Conservation (phyloP, 1,140 invertebrate species). For the Conus betulinus region DNA sequence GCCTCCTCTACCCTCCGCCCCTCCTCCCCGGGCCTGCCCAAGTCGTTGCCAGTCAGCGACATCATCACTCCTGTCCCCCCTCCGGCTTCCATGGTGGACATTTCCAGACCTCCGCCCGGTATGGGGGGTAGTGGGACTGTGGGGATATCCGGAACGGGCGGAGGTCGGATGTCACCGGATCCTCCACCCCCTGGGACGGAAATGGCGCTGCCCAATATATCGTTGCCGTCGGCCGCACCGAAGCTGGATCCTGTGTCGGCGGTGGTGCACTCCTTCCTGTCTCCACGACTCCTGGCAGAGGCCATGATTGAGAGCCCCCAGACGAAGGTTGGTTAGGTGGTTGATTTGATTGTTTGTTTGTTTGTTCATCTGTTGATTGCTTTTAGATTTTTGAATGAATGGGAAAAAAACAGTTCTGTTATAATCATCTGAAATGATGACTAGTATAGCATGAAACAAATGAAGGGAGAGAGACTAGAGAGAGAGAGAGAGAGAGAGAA, state of each 20-base stretch:
- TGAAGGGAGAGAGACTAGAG: too few relatives aligned
- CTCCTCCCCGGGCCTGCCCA: slow-evolving; percentile 22
- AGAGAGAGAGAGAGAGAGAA: too few relatives aligned
- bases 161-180: slow-evolving; percentile 39
- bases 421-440: too few relatives aligned
- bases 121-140: slow-evolving; percentile 24
- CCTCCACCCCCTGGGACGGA: slow-evolving; percentile 57
- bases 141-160: background rate
- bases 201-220: slow-evolving; percentile 31
- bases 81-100: slow-evolving; percentile 21
- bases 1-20: slow-evolving; percentile 37
- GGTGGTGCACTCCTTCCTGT: slow-evolving; percentile 37
- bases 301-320: slow-evolving; percentile 42
- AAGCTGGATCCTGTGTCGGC: slow-evolving; percentile 12
- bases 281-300: slow-evolving; percentile 39
- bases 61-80: slow-evolving; percentile 32
- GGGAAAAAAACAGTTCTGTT: too few relatives aligned
- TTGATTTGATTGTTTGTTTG: too few relatives aligned
- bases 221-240: background rate
- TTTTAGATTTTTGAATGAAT: too few relatives aligned
- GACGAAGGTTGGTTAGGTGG: background rate
- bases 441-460: too few relatives aligned
- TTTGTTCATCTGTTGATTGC: background rate
- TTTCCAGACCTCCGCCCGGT: slow-evolving; percentile 45
- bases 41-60: slow-evolving; percentile 22